Conservation (phyloP, 2,113 vertebrate species). For the Apodemus speciosus region DNA sequence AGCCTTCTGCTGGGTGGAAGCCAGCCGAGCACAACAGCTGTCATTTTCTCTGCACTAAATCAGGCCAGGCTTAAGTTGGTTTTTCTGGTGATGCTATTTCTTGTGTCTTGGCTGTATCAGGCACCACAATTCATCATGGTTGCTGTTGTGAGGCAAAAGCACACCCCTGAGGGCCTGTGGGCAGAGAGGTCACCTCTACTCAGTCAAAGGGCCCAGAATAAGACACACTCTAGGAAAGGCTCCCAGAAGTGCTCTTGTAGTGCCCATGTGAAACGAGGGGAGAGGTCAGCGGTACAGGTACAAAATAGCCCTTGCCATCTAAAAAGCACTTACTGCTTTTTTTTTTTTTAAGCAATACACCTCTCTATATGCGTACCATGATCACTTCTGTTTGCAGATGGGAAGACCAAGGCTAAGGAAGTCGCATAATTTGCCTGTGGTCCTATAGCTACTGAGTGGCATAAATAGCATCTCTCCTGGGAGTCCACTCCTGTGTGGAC, state of each 20-base stretch:
- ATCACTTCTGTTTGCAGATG: not conserved
- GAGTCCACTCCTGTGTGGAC: too few species aligned
- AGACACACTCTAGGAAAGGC: conserved; percentile 9
- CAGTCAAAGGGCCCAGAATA: not conserved
- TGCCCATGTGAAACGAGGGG: not conserved
- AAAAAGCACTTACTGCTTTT: not conserved
- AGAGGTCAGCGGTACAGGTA: not conserved
- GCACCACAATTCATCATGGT: conserved; percentile 48
- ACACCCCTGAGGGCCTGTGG: not conserved
- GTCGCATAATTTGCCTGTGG: not conserved
- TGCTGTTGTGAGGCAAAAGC: conserved; percentile 26
- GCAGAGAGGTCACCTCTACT: conserved; percentile 55
- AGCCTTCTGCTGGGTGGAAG: conserved; percentile 80
- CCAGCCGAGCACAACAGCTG: conserved; percentile 80
- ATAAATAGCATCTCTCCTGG: too few species aligned
- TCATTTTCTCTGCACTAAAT: conserved; percentile 80
- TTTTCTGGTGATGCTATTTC: conserved; percentile 76
- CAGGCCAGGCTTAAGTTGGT: conserved; percentile 76
- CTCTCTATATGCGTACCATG: not conserved
- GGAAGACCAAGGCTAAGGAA: not conserved
- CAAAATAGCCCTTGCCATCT: not conserved
- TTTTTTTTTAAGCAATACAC: not conserved
- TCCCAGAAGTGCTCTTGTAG: not conserved
- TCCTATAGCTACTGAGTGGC: not conserved
- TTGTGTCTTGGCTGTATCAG: conserved; percentile 62